phyloP scores from a whole-genome alignment of 2,113 vertebrate genomes.

The Tursiops truncatus region DNA sequence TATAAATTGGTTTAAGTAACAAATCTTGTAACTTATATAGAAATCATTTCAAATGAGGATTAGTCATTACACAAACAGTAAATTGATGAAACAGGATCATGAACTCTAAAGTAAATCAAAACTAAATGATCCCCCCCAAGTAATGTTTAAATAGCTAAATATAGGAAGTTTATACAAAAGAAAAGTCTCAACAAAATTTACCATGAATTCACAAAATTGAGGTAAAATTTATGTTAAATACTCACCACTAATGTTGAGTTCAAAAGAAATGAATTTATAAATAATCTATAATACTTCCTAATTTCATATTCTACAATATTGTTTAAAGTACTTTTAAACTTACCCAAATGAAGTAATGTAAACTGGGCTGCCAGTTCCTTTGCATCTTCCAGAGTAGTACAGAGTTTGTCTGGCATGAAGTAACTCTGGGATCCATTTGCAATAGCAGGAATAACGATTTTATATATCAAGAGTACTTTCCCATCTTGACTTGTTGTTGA shows the following conservation, averaged over 20 bases:
- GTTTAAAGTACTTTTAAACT: conserved; percentile 73
- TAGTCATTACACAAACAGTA: conserved; percentile 39
- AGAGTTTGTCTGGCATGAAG: conserved; percentile 94
- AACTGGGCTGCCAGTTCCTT: conserved; percentile 95
- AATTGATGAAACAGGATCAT: conserved; percentile 5
- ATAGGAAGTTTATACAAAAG: not conserved
- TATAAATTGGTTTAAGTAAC: not conserved
- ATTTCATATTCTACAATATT: not conserved
- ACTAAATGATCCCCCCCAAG: not conserved
- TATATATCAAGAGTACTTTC: conserved; percentile 88
- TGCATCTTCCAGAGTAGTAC: conserved; percentile 91
- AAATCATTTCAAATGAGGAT: conserved; percentile 35
- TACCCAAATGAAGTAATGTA: conserved; percentile 90
- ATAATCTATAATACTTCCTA: conserved; percentile 21
- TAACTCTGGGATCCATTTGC: conserved; percentile 85
- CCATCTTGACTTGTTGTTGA: conserved; percentile 90
- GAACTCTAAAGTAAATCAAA: conserved; percentile 4
- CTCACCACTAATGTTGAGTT: conserved; percentile 3
- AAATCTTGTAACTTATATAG: not conserved
- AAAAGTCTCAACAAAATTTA: not conserved
- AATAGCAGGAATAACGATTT: conserved; percentile 88
- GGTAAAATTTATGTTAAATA: conserved; percentile 31
- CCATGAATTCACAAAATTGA: conserved; percentile 16
- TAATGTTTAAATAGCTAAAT: conserved; percentile 31
- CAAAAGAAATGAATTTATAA: not conserved